Evolutionary conservation across 2,888 invertebrate species (phyloP).

Genomic region (Nebria salina): DNA sequence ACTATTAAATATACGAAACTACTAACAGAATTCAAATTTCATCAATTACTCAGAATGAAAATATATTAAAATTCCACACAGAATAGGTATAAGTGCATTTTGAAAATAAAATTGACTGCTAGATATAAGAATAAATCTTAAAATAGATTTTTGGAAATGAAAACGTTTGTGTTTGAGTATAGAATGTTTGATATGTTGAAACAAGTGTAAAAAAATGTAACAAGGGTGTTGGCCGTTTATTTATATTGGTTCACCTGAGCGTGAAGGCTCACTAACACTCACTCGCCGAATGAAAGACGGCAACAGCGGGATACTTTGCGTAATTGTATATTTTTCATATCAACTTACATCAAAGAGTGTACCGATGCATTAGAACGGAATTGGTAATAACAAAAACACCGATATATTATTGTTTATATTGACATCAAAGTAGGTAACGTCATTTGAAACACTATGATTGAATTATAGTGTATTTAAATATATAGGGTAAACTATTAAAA

Average conservation of each 20-base stretch:
- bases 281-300: not conserved
- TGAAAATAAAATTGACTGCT: too few species aligned
- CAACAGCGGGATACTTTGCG: conserved; percentile 26
- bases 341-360: conserved; percentile 21
- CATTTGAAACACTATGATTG: not conserved
- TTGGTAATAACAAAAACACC: not conserved
- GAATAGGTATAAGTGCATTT: too few species aligned
- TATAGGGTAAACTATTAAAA: too few species aligned
- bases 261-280: conserved; percentile 18
- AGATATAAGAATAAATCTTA: too few species aligned
- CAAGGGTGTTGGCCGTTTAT: conserved; percentile 11
- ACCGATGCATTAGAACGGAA: conserved; percentile 6
- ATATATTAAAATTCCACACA: too few species aligned
- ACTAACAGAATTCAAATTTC: too few species aligned
- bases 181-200: not conserved
- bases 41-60: too few species aligned
- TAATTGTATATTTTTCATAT: conserved; percentile 24
- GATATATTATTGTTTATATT: not conserved
- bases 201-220: conserved; percentile 4
- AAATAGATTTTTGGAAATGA: too few species aligned
- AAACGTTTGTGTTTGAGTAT: too few species aligned
- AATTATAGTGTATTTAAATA: not conserved
- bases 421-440: not conserved
- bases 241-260: conserved; percentile 18
- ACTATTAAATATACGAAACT: too few species aligned